phyloP scores from a whole-genome alignment of 2,113 vertebrate species.

The Myrmecobius fasciatus region DNA sequence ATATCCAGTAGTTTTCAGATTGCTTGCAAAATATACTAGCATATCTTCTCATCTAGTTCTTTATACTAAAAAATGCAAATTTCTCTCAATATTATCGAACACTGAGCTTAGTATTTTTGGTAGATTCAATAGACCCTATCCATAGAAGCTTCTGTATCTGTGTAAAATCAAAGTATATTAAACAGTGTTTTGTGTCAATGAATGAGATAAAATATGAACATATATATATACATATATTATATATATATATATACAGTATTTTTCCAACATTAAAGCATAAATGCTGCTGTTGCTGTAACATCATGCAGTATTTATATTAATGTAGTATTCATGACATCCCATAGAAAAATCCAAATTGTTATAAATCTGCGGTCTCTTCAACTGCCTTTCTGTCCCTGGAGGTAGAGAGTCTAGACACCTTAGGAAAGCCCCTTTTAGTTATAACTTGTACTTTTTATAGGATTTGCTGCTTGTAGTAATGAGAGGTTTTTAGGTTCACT shows the following conservation, averaged over 20 bases:
- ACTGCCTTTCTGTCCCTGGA: background rate
- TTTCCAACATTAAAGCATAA: background rate
- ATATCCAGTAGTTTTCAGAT: background rate
- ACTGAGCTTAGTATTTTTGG: background rate
- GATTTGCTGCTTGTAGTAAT: background rate
- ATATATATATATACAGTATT: constrained; percentile 26
- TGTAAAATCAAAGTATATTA: background rate
- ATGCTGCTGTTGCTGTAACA: background rate
- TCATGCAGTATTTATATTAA: background rate
- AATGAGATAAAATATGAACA: background rate
- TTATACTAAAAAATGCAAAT: constrained; percentile 33
- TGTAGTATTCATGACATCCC: background rate
- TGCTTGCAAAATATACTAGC: background rate
- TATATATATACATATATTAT: constrained; percentile 1
- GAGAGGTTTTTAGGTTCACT: background rate
- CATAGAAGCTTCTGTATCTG: background rate
- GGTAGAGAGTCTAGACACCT: background rate
- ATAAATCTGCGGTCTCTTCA: background rate
- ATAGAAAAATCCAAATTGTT: background rate
- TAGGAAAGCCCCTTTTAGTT: background rate
- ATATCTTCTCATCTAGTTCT: background rate
- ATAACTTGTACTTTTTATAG: constrained; percentile 29
- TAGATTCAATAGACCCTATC: constrained; percentile 43
- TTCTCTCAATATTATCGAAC: constrained; percentile 15
- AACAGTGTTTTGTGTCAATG: background rate